A percentile compares a stretch with the other conserved stretches of the same genome.
phyloP scores from a whole-genome alignment of 2,888 invertebrate species.

The Gandaritis pyraliata region DNA sequence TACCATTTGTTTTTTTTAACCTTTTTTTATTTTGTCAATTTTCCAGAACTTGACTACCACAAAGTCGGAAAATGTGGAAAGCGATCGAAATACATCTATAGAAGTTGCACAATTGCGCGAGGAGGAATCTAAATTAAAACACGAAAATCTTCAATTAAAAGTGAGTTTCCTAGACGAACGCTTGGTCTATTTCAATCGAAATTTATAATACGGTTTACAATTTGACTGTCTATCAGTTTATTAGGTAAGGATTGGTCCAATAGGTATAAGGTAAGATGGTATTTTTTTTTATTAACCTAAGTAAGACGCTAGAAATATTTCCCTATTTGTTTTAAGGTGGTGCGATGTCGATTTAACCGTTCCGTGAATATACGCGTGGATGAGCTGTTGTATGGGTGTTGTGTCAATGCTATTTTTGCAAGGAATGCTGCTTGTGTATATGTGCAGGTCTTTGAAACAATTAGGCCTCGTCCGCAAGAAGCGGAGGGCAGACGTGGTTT shows the following conservation, averaged over 20 bases:
- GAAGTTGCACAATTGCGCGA: constrained; percentile 92
- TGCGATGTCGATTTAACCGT: constrained; percentile 7
- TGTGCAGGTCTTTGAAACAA: neutral
- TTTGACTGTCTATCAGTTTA: constrained; percentile 5
- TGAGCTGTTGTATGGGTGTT: constrained; percentile 10
- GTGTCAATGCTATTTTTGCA: constrained; percentile 9
- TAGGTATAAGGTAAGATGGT: constrained; percentile 11
- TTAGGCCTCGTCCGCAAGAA: neutral
- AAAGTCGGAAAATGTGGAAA: constrained; percentile 73
- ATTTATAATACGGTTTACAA: constrained; percentile 5
- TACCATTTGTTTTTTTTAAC: constrained; percentile 49
- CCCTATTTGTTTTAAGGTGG: constrained; percentile 1
- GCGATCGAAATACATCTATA: constrained; percentile 86
- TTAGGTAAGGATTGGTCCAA: constrained; percentile 3
- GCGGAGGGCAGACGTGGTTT: too few relatives aligned
- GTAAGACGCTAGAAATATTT: constrained; percentile 8
- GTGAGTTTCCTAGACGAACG: constrained; percentile 73
- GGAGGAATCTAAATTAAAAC: constrained; percentile 90
- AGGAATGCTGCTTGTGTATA: constrained; percentile 13
- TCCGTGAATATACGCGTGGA: constrained; percentile 11
- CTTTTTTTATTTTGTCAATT: constrained; percentile 40
- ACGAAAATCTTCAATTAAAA: constrained; percentile 94
- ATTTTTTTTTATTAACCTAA: neutral
- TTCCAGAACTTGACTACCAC: constrained; percentile 70
- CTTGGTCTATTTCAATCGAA: constrained; percentile 17